Evolutionary conservation across 2,113 vertebrate species (phyloP).

Genomic region (Echinops telfairi): DNA sequence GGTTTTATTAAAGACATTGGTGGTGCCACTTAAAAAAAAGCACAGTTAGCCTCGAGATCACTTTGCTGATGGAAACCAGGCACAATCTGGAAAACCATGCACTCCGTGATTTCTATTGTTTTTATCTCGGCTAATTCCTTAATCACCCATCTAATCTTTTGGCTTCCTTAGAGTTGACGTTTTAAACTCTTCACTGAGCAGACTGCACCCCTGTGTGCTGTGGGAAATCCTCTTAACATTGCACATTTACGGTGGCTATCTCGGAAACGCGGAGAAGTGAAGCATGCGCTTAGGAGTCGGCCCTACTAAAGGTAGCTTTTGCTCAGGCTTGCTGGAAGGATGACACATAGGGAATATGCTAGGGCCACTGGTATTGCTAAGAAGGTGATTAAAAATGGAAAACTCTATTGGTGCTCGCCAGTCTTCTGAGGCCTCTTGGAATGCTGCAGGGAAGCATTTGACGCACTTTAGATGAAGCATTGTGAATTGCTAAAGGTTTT

Average conservation of each 20-base stretch:
- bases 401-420: no score
- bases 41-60: background rate
- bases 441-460: no score
- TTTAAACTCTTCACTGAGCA: background rate
- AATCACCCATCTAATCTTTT: background rate
- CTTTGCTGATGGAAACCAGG: background rate
- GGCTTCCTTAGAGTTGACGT: background rate
- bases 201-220: fast-evolving
- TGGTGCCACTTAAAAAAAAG: background rate
- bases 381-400: background rate
- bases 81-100: background rate
- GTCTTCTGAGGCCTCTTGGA: no score
- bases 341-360: background rate
- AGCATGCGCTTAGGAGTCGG: background rate
- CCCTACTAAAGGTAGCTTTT: no score
- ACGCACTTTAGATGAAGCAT: no score
- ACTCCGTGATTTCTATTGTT: background rate
- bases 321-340: background rate
- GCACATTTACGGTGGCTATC: background rate
- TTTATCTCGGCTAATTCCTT: background rate
- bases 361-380: background rate
- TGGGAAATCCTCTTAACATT: background rate
- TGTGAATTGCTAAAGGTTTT: no score
- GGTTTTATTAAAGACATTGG: background rate
- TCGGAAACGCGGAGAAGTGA: background rate